Percentiles rank a stretch among this genome's conserved stretches.
Conservation (phyloP, 1,140 invertebrate genomes). For the Dryas iulia region DNA sequence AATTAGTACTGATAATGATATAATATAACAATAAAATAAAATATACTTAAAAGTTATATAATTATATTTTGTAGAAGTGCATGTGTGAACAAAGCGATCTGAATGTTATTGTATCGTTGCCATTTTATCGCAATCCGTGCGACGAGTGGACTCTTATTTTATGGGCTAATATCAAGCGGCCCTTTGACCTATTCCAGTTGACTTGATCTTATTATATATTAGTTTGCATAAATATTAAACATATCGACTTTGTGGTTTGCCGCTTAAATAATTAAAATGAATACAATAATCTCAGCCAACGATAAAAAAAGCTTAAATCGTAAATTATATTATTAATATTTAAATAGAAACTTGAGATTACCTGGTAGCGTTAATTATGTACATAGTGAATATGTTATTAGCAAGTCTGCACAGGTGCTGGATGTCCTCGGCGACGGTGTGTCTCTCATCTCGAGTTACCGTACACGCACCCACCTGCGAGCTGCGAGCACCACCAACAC, state of each 20-base stretch:
- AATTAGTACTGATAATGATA: neutral
- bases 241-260: neutral
- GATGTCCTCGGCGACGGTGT: constrained; percentile 46
- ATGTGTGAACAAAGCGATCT: neutral
- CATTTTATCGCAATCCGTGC: constrained; percentile 36
- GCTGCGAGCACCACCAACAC: constrained; percentile 62
- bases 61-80: neutral
- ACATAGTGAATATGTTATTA: constrained; percentile 29
- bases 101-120: constrained; percentile 19
- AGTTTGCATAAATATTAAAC: neutral
- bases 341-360: constrained; percentile 22
- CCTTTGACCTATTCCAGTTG: constrained; percentile 41
- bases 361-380: constrained; percentile 29
- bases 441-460: constrained; percentile 51
- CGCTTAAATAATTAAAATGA: constrained; percentile 1
- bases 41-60: too few species aligned
- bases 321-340: constrained; percentile 20
- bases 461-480: constrained; percentile 61
- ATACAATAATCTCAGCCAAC: constrained; percentile 2
- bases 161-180: constrained; percentile 41
- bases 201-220: constrained; percentile 6
- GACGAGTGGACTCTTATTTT: constrained; percentile 35
- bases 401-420: constrained; percentile 30
- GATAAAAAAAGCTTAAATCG: constrained; percentile 21
- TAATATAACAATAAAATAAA: neutral